Conservation (phyloP, 1,140 invertebrate species). For the Drosophila hydei region DNA sequence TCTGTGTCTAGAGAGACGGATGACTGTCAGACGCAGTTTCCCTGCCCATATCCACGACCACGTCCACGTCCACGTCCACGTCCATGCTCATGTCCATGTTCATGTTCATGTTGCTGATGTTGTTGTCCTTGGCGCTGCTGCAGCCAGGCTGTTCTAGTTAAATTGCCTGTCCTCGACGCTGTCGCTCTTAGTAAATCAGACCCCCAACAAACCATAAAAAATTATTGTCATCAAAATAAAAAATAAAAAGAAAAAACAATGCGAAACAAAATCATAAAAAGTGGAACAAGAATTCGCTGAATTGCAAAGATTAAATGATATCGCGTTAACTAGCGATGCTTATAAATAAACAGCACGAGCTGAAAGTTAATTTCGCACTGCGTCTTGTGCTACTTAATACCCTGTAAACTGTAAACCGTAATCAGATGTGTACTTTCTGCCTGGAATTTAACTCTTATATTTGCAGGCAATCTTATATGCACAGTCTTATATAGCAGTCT, state of each 20-base stretch:
- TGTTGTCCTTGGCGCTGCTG: conserved; percentile 35
- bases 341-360: conserved; percentile 7
- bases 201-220: conserved; percentile 47
- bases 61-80: conserved; percentile 15
- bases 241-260: conserved; percentile 26
- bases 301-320: conserved; percentile 31
- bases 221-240: conserved; percentile 25
- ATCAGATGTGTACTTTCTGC: no score
- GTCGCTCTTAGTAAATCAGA: conserved; percentile 71
- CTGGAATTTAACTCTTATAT: no score
- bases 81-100: conserved; percentile 58
- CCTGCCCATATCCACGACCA: conserved; percentile 3
- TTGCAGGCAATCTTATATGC: no score
- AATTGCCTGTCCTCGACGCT: conserved; percentile 69
- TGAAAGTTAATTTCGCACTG: not conserved
- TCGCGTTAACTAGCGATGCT: conserved; percentile 22
- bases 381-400: not conserved
- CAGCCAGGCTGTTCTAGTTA: conserved; percentile 55
- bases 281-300: conserved; percentile 21
- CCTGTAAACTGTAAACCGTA: conserved; percentile 1
- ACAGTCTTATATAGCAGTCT: no score
- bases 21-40: conserved; percentile 33
- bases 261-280: conserved; percentile 17
- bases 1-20: conserved; percentile 37
- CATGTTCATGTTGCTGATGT: not conserved